phyloP scores from a whole-genome alignment of 35 echinoderm and acorn worm species.

The Heliocidaris erythrogramma region DNA sequence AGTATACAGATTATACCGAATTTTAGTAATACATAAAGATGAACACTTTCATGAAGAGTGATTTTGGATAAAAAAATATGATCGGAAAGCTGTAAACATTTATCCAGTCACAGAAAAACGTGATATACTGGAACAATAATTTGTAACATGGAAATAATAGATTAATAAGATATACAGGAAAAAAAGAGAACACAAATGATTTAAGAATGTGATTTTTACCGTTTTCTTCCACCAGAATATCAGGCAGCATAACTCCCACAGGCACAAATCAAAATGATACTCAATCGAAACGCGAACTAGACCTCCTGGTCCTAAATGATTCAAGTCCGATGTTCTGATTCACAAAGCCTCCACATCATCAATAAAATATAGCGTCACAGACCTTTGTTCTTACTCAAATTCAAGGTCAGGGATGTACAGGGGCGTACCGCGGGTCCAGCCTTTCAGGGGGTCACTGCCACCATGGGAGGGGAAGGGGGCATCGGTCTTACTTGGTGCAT shows the following conservation, averaged over 20 bases:
- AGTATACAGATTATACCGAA: too few relatives aligned
- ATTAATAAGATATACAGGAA: too few relatives aligned
- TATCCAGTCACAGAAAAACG: too few relatives aligned
- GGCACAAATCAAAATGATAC: too few relatives aligned
- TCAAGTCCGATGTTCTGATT: neutral
- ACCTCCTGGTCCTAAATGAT: neutral
- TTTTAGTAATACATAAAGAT: too few relatives aligned
- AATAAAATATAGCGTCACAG: neutral
- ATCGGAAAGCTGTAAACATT: too few relatives aligned
- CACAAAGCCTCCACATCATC: neutral
- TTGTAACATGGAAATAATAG: too few relatives aligned
- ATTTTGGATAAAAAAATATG: too few relatives aligned
- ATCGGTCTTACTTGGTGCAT: too few relatives aligned
- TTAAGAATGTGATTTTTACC: neutral
- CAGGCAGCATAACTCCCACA: neutral
- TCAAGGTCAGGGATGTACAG: neutral
- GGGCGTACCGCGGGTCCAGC: neutral
- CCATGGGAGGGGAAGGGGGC: too few relatives aligned
- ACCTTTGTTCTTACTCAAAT: neutral
- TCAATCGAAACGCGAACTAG: neutral
- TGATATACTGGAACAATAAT: too few relatives aligned
- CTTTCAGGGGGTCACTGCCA: neutral
- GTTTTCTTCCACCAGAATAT: neutral
- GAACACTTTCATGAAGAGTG: too few relatives aligned
- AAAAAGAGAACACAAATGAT: neutral